phyloP scores from a whole-genome alignment of 2,888 invertebrate genomes.

The Xestia ashworthii region DNA sequence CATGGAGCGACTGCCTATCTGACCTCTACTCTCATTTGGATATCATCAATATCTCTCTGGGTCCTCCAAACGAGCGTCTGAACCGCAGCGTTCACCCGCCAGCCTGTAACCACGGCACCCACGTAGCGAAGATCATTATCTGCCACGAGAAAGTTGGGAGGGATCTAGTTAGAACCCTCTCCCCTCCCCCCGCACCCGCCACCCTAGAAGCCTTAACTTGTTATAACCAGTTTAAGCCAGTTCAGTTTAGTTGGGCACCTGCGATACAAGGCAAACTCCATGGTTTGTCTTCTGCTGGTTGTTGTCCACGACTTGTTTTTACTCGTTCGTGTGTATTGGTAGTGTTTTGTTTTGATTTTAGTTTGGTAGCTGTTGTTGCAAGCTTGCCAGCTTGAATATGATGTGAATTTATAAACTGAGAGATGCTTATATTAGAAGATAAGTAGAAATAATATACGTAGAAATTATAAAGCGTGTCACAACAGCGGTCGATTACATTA shows the following conservation, averaged over 20 bases:
- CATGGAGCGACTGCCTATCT: too few relatives aligned
- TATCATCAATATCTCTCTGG: not conserved
- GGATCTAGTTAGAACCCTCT: constrained; percentile 86
- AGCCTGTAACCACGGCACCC: constrained; percentile 75
- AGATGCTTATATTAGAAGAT: too few relatives aligned
- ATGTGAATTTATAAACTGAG: not conserved
- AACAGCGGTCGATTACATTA: not conserved
- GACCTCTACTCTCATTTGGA: not conserved
- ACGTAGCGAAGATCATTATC: constrained; percentile 90
- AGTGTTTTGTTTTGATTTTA: constrained; percentile 26
- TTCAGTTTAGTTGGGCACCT: constrained; percentile 86
- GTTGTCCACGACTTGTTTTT: constrained; percentile 60
- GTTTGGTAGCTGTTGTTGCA: not conserved
- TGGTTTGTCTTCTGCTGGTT: constrained; percentile 79
- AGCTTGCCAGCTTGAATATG: not conserved
- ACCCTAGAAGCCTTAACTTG: constrained; percentile 83
- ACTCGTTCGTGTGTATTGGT: constrained; percentile 22
- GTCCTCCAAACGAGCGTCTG: constrained; percentile 45
- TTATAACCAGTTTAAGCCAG: constrained; percentile 89
- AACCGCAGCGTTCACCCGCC: constrained; percentile 72
- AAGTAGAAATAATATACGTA: not conserved
- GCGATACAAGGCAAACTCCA: constrained; percentile 85
- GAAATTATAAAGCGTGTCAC: not conserved
- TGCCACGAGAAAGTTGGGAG: constrained; percentile 88
- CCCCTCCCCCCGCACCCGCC: constrained; percentile 65